Percentiles rank a stretch among this genome's conserved stretches.
Conservation (phyloP, 2,113 vertebrate genomes). For the Mesembrinibis cayennensis region DNA sequence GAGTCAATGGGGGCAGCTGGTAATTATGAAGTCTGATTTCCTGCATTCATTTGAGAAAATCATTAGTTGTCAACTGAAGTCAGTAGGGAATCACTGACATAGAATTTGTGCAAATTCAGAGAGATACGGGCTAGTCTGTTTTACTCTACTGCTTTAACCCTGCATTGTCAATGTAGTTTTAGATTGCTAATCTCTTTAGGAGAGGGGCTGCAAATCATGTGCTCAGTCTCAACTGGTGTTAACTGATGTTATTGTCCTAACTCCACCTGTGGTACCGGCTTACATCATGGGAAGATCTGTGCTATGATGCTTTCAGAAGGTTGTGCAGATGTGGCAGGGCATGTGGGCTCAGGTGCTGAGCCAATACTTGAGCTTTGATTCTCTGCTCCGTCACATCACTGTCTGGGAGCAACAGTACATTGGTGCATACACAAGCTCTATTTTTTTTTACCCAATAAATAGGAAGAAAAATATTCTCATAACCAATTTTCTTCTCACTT, state of each 20-base stretch:
- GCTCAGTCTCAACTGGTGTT: background rate
- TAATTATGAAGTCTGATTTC: background rate
- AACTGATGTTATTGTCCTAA: background rate
- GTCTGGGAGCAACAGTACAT: background rate
- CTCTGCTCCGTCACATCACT: background rate
- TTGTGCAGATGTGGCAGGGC: background rate
- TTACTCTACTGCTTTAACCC: background rate
- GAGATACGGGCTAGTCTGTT: background rate
- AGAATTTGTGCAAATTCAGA: background rate
- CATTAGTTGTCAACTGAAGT: accelerated
- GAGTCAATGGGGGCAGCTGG: background rate
- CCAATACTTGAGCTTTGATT: background rate
- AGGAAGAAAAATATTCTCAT: background rate
- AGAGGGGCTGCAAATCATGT: background rate
- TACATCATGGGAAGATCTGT: background rate
- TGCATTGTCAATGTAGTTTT: background rate
- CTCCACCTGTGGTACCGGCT: background rate
- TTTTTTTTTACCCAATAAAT: background rate
- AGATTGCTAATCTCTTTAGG: background rate
- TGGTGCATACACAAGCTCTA: background rate
- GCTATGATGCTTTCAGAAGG: background rate
- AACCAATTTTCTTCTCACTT: background rate
- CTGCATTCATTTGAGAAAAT: background rate
- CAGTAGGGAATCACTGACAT: background rate
- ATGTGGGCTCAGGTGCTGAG: background rate